phyloP scores from a whole-genome alignment of 2,888 invertebrate genomes.

The Esperia sulphurella region DNA sequence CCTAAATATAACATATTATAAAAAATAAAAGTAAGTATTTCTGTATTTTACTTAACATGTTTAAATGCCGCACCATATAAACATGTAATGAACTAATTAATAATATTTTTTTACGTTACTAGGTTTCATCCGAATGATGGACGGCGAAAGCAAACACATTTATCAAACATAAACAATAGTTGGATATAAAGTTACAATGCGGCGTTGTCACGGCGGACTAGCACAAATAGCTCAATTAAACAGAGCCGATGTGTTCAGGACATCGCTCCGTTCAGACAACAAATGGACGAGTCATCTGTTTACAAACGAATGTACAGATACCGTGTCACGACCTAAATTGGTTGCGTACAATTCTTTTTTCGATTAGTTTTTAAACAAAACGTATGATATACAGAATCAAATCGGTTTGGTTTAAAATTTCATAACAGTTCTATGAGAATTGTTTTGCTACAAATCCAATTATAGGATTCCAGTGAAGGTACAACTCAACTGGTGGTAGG shows the following conservation, averaged over 20 bases:
- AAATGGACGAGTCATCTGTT: conserved; percentile 52
- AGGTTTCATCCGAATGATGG: neutral
- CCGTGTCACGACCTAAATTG: conserved; percentile 64
- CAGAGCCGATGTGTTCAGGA: conserved; percentile 43
- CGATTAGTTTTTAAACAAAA: neutral
- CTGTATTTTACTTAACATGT: too few relatives aligned
- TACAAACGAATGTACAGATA: conserved; percentile 37
- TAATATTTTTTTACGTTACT: neutral
- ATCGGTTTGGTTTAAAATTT: neutral
- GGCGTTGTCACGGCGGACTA: conserved; percentile 51
- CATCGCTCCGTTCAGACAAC: conserved; percentile 38
- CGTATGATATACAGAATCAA: neutral
- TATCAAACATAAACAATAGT: conserved; percentile 35
- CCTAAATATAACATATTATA: too few relatives aligned
- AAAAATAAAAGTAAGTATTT: too few relatives aligned
- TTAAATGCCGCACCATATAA: neutral
- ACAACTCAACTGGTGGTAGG: too few relatives aligned
- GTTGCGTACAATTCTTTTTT: conserved; percentile 30
- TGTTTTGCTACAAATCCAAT: too few relatives aligned
- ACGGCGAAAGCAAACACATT: conserved; percentile 8
- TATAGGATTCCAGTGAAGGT: too few relatives aligned
- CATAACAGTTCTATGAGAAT: too few relatives aligned
- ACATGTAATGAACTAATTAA: too few relatives aligned
- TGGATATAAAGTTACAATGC: conserved; percentile 47
- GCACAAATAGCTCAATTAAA: conserved; percentile 74